Percentiles rank a stretch among this genome's conserved stretches.
Evolutionary conservation across 1,140 invertebrate species (phyloP).

Genomic region (Dendrolimus punctatus): DNA sequence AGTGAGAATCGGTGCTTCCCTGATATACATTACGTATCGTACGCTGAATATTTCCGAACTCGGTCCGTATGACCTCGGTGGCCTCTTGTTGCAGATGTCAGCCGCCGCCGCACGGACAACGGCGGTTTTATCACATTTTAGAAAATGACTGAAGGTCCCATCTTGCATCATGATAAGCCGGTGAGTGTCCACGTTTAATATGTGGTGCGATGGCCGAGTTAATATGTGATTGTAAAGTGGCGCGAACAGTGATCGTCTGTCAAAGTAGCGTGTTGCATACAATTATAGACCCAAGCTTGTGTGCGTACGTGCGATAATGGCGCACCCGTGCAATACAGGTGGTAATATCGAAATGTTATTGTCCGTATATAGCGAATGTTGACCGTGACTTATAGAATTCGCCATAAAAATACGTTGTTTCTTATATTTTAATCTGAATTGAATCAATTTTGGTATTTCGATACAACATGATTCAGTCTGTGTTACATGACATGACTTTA

Average conservation of each 20-base stretch:
- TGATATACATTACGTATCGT: conserved; percentile 10
- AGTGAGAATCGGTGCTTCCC: conserved; percentile 37
- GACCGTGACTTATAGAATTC: conserved; percentile 16
- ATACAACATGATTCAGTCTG: too few species aligned
- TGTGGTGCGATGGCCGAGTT: background rate
- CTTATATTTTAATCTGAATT: too few species aligned
- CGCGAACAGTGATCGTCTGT: conserved; percentile 5
- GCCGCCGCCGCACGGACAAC: conserved; percentile 58
- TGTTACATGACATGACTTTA: too few species aligned
- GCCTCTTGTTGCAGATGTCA: conserved; percentile 61
- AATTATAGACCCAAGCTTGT: conserved; percentile 7
- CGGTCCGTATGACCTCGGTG: conserved; percentile 52
- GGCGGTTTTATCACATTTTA: conserved; percentile 67
- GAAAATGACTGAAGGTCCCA: conserved; percentile 67
- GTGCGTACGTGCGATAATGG: conserved; percentile 5
- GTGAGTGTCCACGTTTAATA: conserved; percentile 37
- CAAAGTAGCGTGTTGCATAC: conserved; percentile 2
- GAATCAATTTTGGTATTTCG: too few species aligned
- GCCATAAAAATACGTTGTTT: conserved; percentile 6
- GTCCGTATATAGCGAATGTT: conserved; percentile 9
- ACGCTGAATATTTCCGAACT: conserved; percentile 10
- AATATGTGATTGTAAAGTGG: conserved; percentile 1
- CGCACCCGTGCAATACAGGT: background rate
- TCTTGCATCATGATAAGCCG: conserved; percentile 55
- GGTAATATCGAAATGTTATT: conserved; percentile 9